Conservation (phyloP, 2,888 invertebrate species). For the Epinotia bilunana region DNA sequence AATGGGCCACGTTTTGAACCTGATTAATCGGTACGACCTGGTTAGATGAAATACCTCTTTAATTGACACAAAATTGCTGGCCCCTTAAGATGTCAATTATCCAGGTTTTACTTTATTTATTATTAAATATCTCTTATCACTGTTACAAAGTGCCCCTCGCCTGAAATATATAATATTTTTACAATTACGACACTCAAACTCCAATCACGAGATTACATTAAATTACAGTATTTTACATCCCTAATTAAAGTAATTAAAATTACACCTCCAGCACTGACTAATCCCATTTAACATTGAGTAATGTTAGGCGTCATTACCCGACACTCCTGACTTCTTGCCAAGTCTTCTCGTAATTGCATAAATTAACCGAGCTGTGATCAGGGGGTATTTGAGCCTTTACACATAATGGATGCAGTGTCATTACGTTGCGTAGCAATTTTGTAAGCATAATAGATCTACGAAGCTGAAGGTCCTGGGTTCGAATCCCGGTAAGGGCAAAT, state of each 20-base stretch:
- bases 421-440: not conserved
- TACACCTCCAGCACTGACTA: conserved; percentile 3
- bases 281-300: conserved; percentile 29
- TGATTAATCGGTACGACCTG: no score
- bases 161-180: no score
- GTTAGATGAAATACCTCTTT: no score
- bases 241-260: conserved; percentile 10
- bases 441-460: not conserved
- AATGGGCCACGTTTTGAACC: no score
- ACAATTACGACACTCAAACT: no score
- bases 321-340: conserved; percentile 58
- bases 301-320: conserved; percentile 45
- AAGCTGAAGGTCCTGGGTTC: no score
- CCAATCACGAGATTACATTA: not conserved
- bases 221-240: not conserved
- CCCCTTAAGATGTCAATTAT: no score
- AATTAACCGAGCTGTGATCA: conserved; percentile 65
- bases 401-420: conserved; percentile 45
- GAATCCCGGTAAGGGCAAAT: no score
- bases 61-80: no score
- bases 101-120: no score
- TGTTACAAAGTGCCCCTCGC: no score
- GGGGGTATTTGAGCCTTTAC: conserved; percentile 51
- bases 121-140: no score
- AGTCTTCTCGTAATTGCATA: conserved; percentile 63